Evolutionary conservation across 2,888 invertebrate species (phyloP), one percentile per base, ranked within the genome.

Genomic region (Linnaemya tessellans): DNA sequence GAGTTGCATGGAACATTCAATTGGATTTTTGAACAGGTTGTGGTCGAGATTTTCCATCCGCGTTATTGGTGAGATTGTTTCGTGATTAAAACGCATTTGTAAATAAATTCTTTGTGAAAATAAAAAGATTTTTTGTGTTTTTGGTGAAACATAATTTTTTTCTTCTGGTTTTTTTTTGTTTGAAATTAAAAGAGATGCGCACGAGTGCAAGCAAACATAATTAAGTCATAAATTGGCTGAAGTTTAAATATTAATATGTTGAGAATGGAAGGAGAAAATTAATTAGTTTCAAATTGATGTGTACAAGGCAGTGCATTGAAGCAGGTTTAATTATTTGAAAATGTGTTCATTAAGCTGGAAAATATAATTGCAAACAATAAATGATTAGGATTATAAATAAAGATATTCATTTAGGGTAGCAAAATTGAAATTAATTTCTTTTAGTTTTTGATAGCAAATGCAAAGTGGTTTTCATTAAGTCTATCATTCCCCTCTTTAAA

Each of bases 41-140:
- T 38, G 62, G 77, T 20, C 10, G 7, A 18, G 56, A 58, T 71
- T 70, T 65, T 56, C 41, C 11, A 71, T 58, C 49, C 62, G 56
- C 64, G 46, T 38, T 56, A 20, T 25, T 46, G 25, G 56, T 64
- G 64, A 58, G 56, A 58, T 70, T 81, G 81, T 75, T 81, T 64
- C 82, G 82, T 82, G 82, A 64, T 81, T 64, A 71, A 58, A 77
- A 64, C 64, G 15, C 49, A 77, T 82, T 82, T 82, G 51, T 82
- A 80, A 46, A 15, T 43, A 38, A 51, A 49, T 65, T 56, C 51
- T 49, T 58, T 38, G 9, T 41, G 58, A 35, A 65, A 51, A 25
- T 25, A 30, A 79, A 65, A 80, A 46, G 62, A 64, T 56, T 62
- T 64, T 79, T n/a, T 54, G 22, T 62, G 38, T 15, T 0, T 56